These are phyloP conservation scores for Scelioninae gen. 1 DNA, from an alignment of 2,888 invertebrate species.

Conservation along the genomic window DNA sequence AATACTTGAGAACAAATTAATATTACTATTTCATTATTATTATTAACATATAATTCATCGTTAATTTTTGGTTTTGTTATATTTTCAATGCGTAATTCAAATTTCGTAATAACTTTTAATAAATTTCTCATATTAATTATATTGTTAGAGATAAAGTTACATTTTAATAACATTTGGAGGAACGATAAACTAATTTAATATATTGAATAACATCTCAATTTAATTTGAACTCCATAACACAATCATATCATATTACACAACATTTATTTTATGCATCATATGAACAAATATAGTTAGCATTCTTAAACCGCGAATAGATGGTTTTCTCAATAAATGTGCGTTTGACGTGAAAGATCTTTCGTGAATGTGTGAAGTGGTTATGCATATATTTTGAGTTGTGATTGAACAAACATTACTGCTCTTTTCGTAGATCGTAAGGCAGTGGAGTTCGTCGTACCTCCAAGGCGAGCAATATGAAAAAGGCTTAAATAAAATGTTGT, in stretches of 20 bases:
- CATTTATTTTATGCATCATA: slow-evolving; percentile 17
- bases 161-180: not conserved
- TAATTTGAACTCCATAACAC: not conserved
- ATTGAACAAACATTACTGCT: slow-evolving; percentile 41
- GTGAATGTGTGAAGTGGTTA: slow-evolving; percentile 24
- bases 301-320: slow-evolving; percentile 16
- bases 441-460: slow-evolving; percentile 34
- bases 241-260: slow-evolving; percentile 1
- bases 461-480: slow-evolving; percentile 39
- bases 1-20: too few species aligned
- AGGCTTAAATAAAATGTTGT: slow-evolving; percentile 61
- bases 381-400: slow-evolving; percentile 43
- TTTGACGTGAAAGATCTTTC: slow-evolving; percentile 34
- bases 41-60: too few species aligned
- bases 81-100: too few species aligned
- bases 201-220: slow-evolving; percentile 3
- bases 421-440: not conserved
- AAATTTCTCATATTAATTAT: too few species aligned
- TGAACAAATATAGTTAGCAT: slow-evolving; percentile 23
- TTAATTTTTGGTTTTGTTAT: too few species aligned
- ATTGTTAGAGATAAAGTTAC: too few species aligned
- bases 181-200: not conserved
- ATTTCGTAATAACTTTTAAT: too few species aligned
- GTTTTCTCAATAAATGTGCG: slow-evolving; percentile 35
- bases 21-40: too few species aligned